phyloP scores from a whole-genome alignment of 1,140 invertebrate genomes.

The Tetramorium simillimum region DNA sequence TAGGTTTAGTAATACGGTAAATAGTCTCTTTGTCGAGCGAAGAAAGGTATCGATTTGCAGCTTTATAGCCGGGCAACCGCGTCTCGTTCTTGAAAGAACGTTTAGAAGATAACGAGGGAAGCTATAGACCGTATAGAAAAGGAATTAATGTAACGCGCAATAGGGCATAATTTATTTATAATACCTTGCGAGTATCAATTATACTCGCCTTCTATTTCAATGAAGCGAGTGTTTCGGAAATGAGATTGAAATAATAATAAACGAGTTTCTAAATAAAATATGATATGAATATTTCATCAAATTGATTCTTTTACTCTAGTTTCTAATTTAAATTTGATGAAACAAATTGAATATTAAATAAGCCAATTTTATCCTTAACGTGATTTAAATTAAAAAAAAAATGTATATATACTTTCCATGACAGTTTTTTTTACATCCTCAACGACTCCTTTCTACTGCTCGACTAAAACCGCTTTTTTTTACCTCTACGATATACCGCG shows the following conservation, averaged over 20 bases:
- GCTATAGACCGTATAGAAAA: conserved; percentile 7
- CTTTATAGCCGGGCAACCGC: conserved; percentile 14
- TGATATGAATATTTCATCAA: not conserved
- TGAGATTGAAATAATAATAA: conserved; percentile 20
- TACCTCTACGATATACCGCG: conserved; percentile 29
- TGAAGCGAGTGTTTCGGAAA: not conserved
- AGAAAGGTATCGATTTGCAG: conserved; percentile 66
- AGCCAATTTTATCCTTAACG: not conserved
- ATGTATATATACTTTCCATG: not conserved
- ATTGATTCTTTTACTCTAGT: not conserved
- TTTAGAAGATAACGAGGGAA: conserved; percentile 60
- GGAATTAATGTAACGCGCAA: conserved; percentile 43
- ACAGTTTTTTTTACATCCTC: not conserved
- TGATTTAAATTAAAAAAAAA: conserved; percentile 5
- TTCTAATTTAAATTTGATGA: not conserved
- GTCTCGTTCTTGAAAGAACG: conserved; percentile 63
- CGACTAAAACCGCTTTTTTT: conserved; percentile 40
- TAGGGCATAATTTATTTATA: conserved; percentile 36
- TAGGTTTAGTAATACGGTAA: conserved; percentile 68
- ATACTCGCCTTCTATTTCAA: not conserved
- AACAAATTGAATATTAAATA: not conserved
- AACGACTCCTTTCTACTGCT: conserved; percentile 11
- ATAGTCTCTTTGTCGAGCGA: conserved; percentile 68
- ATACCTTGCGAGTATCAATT: conserved; percentile 23
- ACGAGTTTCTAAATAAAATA: not conserved